phyloP scores from a whole-genome alignment of 2,113 vertebrate genomes.

The Oryctolagus cuniculus region mOryCun1.1 NC_091436.1:41336501-41337000 shows the following conservation, averaged over 20 bases:
- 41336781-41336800: background rate
- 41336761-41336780: background rate
- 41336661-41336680: background rate
- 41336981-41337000: background rate
- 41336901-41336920: conserved; percentile 49
- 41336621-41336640: background rate
- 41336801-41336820: background rate
- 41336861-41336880: background rate
- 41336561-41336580: background rate
- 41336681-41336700: background rate
- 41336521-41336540: background rate
- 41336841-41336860: background rate
- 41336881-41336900: background rate
- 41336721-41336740: background rate
- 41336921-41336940: background rate
- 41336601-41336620: background rate
- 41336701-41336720: background rate
- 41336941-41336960: background rate
- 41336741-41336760: conserved; percentile 19
- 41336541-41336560: background rate
- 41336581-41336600: background rate
- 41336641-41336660: background rate
- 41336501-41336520: background rate
- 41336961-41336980: background rate
- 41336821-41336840: conserved; percentile 41